A percentile compares a stretch with the other conserved stretches of the same genome.
Evolutionary conservation across 2,113 vertebrate genomes (phyloP).

Genomic region (Pteruthius melanotis): DNA sequence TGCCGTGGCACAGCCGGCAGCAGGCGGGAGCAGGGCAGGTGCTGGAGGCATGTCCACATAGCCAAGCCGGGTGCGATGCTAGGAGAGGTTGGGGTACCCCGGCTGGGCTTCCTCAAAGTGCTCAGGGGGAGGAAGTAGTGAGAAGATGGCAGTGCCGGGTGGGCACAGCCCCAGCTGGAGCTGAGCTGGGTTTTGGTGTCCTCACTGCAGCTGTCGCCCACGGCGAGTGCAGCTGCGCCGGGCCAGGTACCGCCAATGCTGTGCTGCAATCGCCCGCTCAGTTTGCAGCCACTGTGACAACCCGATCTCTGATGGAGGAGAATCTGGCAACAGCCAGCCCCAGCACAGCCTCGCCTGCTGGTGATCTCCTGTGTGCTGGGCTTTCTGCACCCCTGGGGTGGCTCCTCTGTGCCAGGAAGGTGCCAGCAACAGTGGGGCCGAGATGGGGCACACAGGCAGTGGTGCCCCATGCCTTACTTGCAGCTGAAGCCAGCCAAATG

Average conservation of each 20-base stretch:
- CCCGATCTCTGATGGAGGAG: neutral
- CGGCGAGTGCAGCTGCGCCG: fast-evolving
- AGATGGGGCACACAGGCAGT: fast-evolving
- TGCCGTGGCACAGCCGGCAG: neutral
- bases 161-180: neutral
- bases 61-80: fast-evolving
- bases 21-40: neutral
- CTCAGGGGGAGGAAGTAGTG: neutral
- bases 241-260: neutral
- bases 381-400: neutral
- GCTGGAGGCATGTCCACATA: neutral
- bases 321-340: neutral
- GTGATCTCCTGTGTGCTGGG: neutral
- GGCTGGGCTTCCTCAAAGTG: neutral
- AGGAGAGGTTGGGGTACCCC: neutral
- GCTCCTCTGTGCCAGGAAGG: neutral
- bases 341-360: fast-evolving
- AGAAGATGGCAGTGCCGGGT: neutral
- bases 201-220: neutral
- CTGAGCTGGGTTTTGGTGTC: neutral
- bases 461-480: fast-evolving
- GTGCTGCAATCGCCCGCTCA: neutral
- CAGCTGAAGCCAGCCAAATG: fast-evolving
- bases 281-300: fast-evolving
- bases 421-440: fast-evolving